A percentile compares a stretch with the other conserved stretches of the same genome.
These are phyloP conservation scores for Fundulus diaphanus DNA, from an alignment of 2,797 vertebrate genomes.

Conservation along the genomic window DNA sequence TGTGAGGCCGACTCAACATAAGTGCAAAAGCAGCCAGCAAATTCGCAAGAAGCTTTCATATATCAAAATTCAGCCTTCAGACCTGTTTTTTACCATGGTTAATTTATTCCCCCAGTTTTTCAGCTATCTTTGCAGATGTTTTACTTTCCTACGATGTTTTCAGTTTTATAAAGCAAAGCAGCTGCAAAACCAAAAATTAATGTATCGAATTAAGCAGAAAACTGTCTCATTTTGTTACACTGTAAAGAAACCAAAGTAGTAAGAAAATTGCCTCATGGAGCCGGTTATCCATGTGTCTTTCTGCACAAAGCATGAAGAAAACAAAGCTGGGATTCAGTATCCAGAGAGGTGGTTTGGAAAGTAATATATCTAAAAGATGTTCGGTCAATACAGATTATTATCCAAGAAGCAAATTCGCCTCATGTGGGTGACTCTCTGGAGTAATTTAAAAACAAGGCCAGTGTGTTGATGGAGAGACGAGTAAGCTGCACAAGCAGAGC, in stretches of 20 bases:
- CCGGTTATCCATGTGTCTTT: not conserved
- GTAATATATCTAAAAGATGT: constrained; percentile 7
- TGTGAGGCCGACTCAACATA: constrained; percentile 31
- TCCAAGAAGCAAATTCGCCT: constrained; percentile 24
- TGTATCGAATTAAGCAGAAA: not conserved
- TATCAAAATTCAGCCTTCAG: constrained; percentile 20
- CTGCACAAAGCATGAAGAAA: not conserved
- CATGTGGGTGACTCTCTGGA: constrained; percentile 22
- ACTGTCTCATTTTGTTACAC: not conserved
- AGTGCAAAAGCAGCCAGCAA: constrained; percentile 25
- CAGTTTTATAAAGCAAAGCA: not conserved
- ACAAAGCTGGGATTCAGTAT: not conserved
- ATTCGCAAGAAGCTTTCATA: constrained; percentile 18
- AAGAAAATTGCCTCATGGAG: not conserved
- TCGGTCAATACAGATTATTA: constrained; percentile 19
- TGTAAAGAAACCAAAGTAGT: not conserved
- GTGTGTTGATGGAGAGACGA: constrained; percentile 26
- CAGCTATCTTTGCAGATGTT: not conserved
- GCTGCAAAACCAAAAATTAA: constrained; percentile 12
- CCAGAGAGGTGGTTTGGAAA: constrained; percentile 8
- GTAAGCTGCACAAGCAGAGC: constrained; percentile 24
- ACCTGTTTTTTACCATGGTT: constrained; percentile 17
- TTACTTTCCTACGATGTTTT: not conserved
- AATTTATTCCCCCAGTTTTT: not conserved
- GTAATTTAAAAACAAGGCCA: constrained; percentile 32